A percentile compares a stretch with the other conserved stretches of the same genome.
Conservation (phyloP, 2,113 vertebrate species). For the Trogon surrucura region DNA sequence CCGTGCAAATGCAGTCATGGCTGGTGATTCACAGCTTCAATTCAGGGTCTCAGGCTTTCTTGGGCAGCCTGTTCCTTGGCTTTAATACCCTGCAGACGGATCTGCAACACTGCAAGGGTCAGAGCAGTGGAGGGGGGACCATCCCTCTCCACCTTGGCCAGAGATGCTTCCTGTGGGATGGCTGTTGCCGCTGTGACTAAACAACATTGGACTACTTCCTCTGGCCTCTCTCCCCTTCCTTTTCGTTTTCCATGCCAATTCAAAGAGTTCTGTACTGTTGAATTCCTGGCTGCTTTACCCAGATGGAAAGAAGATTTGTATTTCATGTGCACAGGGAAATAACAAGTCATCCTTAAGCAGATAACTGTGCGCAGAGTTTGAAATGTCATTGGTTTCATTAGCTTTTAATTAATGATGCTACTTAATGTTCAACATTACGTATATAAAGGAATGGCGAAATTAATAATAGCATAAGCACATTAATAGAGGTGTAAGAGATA, state of each 20-base stretch:
- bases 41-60: neutral
- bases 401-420: neutral
- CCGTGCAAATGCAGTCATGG: neutral
- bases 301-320: constrained; percentile 26
- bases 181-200: constrained; percentile 13
- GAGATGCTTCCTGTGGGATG: constrained; percentile 36
- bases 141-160: constrained; percentile 22
- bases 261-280: neutral
- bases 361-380: neutral
- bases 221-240: constrained; percentile 29
- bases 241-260: constrained; percentile 45
- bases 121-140: neutral
- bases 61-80: neutral
- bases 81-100: neutral
- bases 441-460: neutral
- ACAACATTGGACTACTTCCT: neutral
- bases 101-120: neutral
- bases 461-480: neutral
- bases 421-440: neutral
- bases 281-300: constrained; percentile 2
- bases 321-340: neutral
- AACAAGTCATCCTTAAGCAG: neutral
- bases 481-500: neutral
- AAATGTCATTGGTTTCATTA: neutral
- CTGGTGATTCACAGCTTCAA: neutral